phyloP scores from a whole-genome alignment of 2,888 invertebrate species.

The Synanthedon myopaeformis region DNA sequence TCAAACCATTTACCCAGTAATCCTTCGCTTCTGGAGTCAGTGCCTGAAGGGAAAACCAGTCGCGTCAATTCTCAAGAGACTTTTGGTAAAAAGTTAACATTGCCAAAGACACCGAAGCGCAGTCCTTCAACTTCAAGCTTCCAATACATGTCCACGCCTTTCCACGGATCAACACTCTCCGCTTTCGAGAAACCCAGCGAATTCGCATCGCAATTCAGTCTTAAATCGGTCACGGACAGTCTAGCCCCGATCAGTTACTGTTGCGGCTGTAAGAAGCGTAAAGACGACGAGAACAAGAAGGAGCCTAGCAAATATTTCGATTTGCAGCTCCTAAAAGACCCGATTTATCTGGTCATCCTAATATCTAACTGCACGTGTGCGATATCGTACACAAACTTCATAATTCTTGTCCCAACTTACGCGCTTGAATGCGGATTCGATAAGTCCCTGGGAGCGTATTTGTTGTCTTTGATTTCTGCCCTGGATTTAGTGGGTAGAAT shows the following conservation, averaged over 20 bases:
- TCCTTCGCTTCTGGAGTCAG: conserved; percentile 73
- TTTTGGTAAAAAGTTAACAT: conserved; percentile 45
- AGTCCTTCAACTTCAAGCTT: conserved; percentile 86
- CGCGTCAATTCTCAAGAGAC: conserved; percentile 46
- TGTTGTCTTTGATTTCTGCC: conserved; percentile 84
- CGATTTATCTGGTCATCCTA: conserved; percentile 83
- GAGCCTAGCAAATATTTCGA: conserved; percentile 79
- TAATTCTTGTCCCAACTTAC: conserved; percentile 83
- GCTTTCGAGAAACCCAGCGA: conserved; percentile 81
- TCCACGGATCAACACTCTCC: conserved; percentile 85
- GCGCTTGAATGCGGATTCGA: conserved; percentile 78
- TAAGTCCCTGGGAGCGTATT: conserved; percentile 76
- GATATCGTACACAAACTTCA: conserved; percentile 88
- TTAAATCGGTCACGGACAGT: conserved; percentile 75
- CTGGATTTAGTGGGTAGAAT: conserved; percentile 86
- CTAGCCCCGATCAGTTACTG: conserved; percentile 57
- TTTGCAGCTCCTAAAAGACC: conserved; percentile 78
- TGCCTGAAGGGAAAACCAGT: conserved; percentile 72
- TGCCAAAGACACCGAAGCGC: conserved; percentile 69
- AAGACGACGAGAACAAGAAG: conserved; percentile 38
- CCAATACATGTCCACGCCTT: conserved; percentile 86
- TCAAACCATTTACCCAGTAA: conserved; percentile 74
- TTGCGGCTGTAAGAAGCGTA: conserved; percentile 40
- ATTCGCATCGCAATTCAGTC: conserved; percentile 81
- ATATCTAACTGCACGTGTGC: conserved; percentile 89